These are phyloP conservation scores for Acanthosepion lycidas DNA, from an alignment of 2,888 invertebrate genomes.

Conservation along the genomic window DNA sequence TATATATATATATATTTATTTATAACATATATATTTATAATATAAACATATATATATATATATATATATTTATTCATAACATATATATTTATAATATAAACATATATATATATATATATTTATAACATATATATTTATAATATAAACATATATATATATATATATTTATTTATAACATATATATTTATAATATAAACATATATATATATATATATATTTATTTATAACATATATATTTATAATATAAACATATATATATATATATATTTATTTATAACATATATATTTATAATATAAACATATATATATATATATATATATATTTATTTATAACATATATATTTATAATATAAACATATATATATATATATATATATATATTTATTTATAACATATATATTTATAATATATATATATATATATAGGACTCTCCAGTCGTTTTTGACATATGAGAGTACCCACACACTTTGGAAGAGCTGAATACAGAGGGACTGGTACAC, in stretches of 20 bases:
- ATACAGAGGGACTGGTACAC: too few species aligned
- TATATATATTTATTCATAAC: slow-evolving; percentile 35
- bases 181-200: too few species aligned
- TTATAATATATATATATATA: neutral
- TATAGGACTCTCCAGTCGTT: too few species aligned
- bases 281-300: too few species aligned
- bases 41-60: neutral
- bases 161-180: neutral
- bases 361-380: slow-evolving; percentile 35
- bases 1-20: slow-evolving; percentile 42
- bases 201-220: slow-evolving; percentile 33
- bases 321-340: too few species aligned
- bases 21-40: too few species aligned
- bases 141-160: neutral
- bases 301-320: slow-evolving; percentile 38
- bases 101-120: neutral
- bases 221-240: neutral
- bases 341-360: too few species aligned
- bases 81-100: too few species aligned
- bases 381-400: too few species aligned
- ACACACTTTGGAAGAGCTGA: too few species aligned
- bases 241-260: neutral
- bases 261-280: neutral
- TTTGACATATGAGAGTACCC: too few species aligned
- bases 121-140: too few species aligned